phyloP scores from a whole-genome alignment of 1,140 invertebrate species.

The Dryas iulia region DNA sequence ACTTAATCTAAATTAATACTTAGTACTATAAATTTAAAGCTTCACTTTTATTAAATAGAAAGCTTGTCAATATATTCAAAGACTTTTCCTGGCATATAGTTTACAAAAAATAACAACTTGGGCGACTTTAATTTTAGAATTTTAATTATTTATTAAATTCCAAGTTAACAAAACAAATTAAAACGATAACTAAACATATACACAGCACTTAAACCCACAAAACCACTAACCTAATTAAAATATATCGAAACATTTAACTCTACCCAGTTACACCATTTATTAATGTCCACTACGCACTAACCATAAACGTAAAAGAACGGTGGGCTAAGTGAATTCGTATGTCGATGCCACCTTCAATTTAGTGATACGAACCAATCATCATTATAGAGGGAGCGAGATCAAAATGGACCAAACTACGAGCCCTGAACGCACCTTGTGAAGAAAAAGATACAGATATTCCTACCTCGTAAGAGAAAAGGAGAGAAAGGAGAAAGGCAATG shows the following conservation, averaged over 20 bases:
- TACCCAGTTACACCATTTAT: conserved; percentile 15
- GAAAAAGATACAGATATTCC: conserved; percentile 39
- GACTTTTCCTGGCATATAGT: no score
- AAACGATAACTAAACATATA: background rate
- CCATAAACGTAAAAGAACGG: conserved; percentile 34
- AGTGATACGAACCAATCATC: conserved; percentile 66
- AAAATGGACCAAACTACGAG: conserved; percentile 51
- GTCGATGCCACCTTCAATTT: conserved; percentile 65
- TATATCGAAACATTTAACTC: background rate
- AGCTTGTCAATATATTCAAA: no score
- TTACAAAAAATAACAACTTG: no score
- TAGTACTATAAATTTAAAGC: no score
- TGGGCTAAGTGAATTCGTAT: conserved; percentile 72
- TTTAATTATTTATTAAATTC: no score
- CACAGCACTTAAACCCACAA: background rate
- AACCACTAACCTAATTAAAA: background rate
- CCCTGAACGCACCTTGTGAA: conserved; percentile 54
- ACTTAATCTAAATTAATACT: no score
- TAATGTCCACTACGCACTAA: conserved; percentile 35
- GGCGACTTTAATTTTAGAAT: no score
- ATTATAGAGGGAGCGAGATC: conserved; percentile 62
- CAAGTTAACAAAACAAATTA: no score
- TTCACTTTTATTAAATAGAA: no score
- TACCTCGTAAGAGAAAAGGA: conserved; percentile 35
- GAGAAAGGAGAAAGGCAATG: conserved; percentile 31